Percentiles rank a stretch among this genome's conserved stretches.
phyloP scores from a whole-genome alignment of 2,888 invertebrate genomes.

The Chymomyza amoena region DNA sequence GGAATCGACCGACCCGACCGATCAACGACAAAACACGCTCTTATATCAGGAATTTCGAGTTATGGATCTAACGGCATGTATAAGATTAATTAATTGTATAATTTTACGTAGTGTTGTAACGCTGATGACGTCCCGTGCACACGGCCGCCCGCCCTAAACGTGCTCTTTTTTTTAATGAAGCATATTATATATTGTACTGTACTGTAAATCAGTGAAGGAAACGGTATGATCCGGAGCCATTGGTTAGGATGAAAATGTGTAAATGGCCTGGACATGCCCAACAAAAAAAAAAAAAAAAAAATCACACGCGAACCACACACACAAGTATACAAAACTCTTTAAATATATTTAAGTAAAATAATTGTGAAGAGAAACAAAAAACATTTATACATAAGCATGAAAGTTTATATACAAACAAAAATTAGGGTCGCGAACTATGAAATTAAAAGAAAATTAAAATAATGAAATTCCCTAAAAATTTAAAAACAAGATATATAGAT shows the following conservation, averaged over 20 bases:
- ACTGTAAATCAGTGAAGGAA: conserved; percentile 7
- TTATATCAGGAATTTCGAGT: conserved; percentile 62
- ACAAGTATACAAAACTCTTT: conserved; percentile 51
- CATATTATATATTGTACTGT: background rate
- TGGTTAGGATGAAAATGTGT: conserved; percentile 2
- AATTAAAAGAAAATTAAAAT: conserved; percentile 52
- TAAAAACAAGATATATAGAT: conserved; percentile 26
- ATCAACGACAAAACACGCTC: conserved; percentile 62
- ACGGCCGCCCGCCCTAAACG: conserved; percentile 42
- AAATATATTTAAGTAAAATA: conserved; percentile 58
- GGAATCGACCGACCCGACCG: conserved; percentile 43
- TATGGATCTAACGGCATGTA: conserved; percentile 60
- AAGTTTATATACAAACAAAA: conserved; percentile 53
- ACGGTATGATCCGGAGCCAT: conserved; percentile 3
- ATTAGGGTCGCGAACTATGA: conserved; percentile 61
- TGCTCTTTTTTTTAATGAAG: conserved; percentile 46
- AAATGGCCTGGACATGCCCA: conserved; percentile 9
- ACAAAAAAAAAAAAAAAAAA: conserved; percentile 30
- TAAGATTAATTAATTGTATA: conserved; percentile 62
- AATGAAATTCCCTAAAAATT: conserved; percentile 23
- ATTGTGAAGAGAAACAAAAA: conserved; percentile 55
- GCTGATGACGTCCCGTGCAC: conserved; percentile 69
- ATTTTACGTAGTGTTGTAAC: conserved; percentile 72
- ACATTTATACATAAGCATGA: conserved; percentile 23
- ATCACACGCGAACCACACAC: too few relatives aligned